A percentile compares a stretch with the other conserved stretches of the same genome.
Conservation (phyloP, 2,888 invertebrate genomes). For the Andrena hattorfiana region DNA sequence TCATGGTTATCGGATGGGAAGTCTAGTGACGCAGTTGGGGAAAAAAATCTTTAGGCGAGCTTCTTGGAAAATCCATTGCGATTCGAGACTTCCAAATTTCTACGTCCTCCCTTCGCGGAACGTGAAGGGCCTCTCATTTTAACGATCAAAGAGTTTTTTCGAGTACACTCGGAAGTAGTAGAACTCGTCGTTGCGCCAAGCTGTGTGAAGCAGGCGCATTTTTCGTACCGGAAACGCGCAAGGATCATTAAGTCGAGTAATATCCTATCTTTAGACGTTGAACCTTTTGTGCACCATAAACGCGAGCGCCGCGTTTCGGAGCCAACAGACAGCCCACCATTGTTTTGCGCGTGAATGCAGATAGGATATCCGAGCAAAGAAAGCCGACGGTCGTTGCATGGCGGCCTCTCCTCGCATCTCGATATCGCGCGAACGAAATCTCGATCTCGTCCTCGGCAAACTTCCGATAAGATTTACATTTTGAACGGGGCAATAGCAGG, state of each 20-base stretch:
- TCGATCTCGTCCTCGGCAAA: conserved; percentile 16
- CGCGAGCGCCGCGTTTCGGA: conserved; percentile 27
- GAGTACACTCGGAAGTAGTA: neutral
- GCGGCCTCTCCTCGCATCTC: neutral
- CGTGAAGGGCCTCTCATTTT: neutral
- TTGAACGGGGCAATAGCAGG: neutral
- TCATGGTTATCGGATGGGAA: conserved; percentile 3
- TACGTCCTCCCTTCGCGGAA: neutral
- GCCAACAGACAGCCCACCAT: conserved; percentile 43
- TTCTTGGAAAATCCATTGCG: neutral
- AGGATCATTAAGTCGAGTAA: conserved; percentile 17
- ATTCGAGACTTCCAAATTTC: neutral
- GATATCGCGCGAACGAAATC: conserved; percentile 10
- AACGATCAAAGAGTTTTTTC: no score
- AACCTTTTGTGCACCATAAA: neutral
- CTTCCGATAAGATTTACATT: conserved; percentile 13
- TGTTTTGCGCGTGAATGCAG: conserved; percentile 53
- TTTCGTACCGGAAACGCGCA: conserved; percentile 2
- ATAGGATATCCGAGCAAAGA: conserved; percentile 42
- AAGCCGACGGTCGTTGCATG: conserved; percentile 13
- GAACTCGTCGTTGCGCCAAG: conserved; percentile 9
- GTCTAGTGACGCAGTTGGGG: neutral
- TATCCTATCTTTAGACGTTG: neutral
- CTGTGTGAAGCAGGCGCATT: conserved; percentile 5
- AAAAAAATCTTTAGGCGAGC: neutral